Base-by-base conservation (phyloP, 2,113 vertebrate genomes). In the Rallus limicola region DNA sequence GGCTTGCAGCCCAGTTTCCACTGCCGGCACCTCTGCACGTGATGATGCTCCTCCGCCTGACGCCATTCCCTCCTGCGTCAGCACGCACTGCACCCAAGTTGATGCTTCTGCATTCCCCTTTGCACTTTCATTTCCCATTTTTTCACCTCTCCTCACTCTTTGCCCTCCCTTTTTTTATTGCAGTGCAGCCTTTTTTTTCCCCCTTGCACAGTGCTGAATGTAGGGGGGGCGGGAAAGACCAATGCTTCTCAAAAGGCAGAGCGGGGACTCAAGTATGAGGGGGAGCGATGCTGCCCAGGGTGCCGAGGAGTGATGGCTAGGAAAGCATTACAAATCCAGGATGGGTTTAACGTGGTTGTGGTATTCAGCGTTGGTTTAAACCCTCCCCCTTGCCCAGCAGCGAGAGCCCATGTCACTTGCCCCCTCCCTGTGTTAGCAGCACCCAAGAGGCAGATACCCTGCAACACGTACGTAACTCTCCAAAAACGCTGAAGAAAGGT, bases 351-450 rank as follows among this genome's bases (percentile, higher is more conserved):
- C 0, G 0, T n/a, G 58, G 55, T 5, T 78, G 59, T 21, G 42
- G 65, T 76, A 44, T 65, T 92, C 62, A 74, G 70, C 48, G 5
- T 4, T 48, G 53, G 11, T 15, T 48, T 33, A 77, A 84, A 55
- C 7, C 6, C 40, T 28, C 3, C 38, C 31, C 3, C 46, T 9
- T 48, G 28, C 31, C 62, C 36, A 0, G 0, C 0, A 1, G 68
- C 34, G 4, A 1, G 15, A 52, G 17, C 13, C 10, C 25, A 60
- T 70, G 77, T 36, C 65, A 68, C 60, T 0, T 80, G 40, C 6
- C 25, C 33, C 19, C 15, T 59, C 69, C 14, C 17, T 14, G 3
- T 63, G 72, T 38, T 8, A 89, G 71, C 81, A 68, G 34, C 0
- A 2, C 16, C 71, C 70, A 91, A 42, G 33, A 80, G 65, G 48